Conservation (phyloP, 2,113 vertebrate genomes). For the Orycteropus afer region DNA sequence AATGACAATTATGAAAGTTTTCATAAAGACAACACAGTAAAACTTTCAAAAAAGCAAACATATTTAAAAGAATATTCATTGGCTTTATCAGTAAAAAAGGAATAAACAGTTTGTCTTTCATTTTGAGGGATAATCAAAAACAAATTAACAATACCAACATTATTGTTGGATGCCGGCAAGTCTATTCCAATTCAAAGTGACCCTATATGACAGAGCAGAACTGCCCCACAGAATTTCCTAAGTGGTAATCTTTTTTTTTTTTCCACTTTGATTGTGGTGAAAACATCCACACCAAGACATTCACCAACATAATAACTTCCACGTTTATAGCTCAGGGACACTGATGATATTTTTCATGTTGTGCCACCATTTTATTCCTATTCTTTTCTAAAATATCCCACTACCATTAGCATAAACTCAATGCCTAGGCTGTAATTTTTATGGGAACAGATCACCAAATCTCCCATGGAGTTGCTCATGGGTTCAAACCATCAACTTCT, state of each 20-base stretch:
- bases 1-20: conserved; percentile 28
- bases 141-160: neutral
- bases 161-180: neutral
- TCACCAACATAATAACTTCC: too few species aligned
- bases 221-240: neutral
- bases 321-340: too few species aligned
- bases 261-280: too few species aligned
- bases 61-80: neutral
- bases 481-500: neutral
- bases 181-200: neutral
- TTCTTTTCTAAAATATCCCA: too few species aligned
- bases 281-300: too few species aligned
- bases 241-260: too few species aligned
- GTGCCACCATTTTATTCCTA: too few species aligned
- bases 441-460: neutral
- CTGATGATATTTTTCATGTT: too few species aligned
- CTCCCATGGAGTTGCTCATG: too few species aligned
- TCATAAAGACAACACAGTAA: neutral
- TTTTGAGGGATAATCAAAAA: conserved; percentile 22
- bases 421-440: neutral
- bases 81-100: neutral
- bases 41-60: neutral
- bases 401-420: too few species aligned
- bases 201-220: neutral
- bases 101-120: conserved; percentile 24